Conservation (phyloP, 2,888 invertebrate genomes). For the Ceraclea dissimilis region DNA sequence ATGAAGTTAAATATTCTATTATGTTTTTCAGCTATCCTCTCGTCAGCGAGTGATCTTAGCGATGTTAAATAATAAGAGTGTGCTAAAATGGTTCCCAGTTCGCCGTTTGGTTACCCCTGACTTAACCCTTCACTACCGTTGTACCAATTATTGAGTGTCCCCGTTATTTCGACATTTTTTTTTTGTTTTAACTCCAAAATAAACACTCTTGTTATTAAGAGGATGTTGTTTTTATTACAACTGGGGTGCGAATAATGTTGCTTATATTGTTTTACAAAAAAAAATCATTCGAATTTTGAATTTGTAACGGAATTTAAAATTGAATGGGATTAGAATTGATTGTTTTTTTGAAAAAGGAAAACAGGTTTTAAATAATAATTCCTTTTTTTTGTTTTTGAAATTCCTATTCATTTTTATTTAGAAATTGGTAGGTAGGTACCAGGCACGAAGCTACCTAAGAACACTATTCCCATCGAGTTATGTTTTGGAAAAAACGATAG, state of each 20-base stretch:
- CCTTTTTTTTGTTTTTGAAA: too few relatives aligned
- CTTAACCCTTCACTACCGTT: constrained; percentile 12
- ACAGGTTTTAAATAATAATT: not conserved
- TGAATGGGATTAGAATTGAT: not conserved
- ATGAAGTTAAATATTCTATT: too few relatives aligned
- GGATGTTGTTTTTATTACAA: too few relatives aligned
- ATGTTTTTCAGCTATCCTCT: too few relatives aligned
- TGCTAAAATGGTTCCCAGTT: not conserved
- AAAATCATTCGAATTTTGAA: not conserved
- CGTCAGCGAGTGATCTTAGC: too few relatives aligned
- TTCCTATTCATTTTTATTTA: too few relatives aligned
- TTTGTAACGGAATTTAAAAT: not conserved
- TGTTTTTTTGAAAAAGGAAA: not conserved
- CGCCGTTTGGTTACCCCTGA: too few relatives aligned
- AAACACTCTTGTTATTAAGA: constrained; percentile 11
- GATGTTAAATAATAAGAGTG: too few relatives aligned
- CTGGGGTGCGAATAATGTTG: not conserved
- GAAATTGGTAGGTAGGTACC: too few relatives aligned
- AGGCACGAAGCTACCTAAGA: too few relatives aligned
- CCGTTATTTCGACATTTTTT: constrained; percentile 9
- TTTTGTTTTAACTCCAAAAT: constrained; percentile 20
- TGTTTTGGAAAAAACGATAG: too few relatives aligned
- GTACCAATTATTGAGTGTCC: constrained; percentile 4
- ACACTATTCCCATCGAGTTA: too few relatives aligned
- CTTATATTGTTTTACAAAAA: not conserved